A percentile compares a stretch with the other conserved stretches of the same genome.
These are phyloP conservation scores for Acestrorhynchus altus DNA, from an alignment of 2,797 vertebrate species.

Conservation along the genomic window DNA sequence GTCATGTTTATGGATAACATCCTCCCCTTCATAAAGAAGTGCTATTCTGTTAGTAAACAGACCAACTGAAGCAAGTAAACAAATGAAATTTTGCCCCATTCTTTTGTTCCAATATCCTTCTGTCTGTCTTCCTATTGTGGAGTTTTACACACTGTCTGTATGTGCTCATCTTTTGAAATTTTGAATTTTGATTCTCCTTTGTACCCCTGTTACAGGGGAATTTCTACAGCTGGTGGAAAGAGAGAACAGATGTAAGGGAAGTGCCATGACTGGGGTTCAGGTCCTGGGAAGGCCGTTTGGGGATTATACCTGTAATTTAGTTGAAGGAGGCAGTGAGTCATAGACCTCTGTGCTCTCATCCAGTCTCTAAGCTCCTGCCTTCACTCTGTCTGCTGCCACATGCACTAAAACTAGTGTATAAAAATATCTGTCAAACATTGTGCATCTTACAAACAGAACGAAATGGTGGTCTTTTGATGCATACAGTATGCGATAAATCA, in stretches of 20 bases:
- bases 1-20: no score
- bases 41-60: no score
- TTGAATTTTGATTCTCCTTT: conserved; percentile 34
- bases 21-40: no score
- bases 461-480: background rate
- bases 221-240: conserved; percentile 42
- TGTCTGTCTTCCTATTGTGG: conserved; percentile 30
- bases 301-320: conserved; percentile 51
- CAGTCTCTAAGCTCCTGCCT: conserved; percentile 26
- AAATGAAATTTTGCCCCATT: conserved; percentile 13
- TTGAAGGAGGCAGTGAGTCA: conserved; percentile 30
- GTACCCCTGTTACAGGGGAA: conserved; percentile 38
- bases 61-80: background rate
- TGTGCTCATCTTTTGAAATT: conserved; percentile 27
- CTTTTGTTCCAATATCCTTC: conserved; percentile 19
- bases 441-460: conserved; percentile 10
- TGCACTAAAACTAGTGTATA: background rate
- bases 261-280: conserved; percentile 38
- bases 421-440: conserved; percentile 8
- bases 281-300: conserved; percentile 34
- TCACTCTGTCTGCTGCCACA: conserved; percentile 4
- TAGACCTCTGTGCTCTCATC: conserved; percentile 18
- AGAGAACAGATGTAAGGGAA: conserved; percentile 47
- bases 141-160: conserved; percentile 31
- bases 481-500: background rate